Conservation (phyloP, 2,113 vertebrate species). For the Platycercus adscitus region DNA sequence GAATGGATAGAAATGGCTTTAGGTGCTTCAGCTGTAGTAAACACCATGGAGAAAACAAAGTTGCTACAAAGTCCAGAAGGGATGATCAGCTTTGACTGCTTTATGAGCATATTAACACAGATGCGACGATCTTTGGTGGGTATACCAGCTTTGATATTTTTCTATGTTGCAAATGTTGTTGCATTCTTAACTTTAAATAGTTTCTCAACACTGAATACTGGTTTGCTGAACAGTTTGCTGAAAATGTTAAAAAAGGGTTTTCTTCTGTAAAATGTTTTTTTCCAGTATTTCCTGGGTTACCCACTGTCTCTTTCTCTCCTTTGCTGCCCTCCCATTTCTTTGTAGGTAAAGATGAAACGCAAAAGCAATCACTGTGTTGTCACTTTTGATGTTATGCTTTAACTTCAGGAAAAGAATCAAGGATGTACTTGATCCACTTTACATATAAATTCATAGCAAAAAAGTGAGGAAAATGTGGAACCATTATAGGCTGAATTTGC, state of each 20-base stretch:
- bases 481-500: background rate
- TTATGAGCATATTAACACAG: constrained; percentile 95
- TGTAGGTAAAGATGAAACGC: background rate
- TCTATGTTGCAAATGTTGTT: background rate
- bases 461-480: background rate
- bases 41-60: constrained; percentile 86
- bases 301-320: background rate
- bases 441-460: background rate
- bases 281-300: background rate
- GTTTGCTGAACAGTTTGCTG: background rate
- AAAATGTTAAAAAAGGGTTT: fast-evolving
- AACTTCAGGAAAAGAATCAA: background rate
- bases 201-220: background rate
- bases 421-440: background rate
- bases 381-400: background rate
- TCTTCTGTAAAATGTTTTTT: background rate
- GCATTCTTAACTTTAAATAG: background rate
- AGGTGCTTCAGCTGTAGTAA: constrained; percentile 89
- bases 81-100: constrained; percentile 95
- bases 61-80: constrained; percentile 84
- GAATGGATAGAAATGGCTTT: constrained; percentile 97
- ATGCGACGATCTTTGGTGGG: constrained; percentile 97
- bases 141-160: background rate
- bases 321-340: background rate
- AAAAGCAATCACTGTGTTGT: background rate